Evolutionary conservation across 2,113 vertebrate species (phyloP).

Genomic region (Upupa epops): DNA sequence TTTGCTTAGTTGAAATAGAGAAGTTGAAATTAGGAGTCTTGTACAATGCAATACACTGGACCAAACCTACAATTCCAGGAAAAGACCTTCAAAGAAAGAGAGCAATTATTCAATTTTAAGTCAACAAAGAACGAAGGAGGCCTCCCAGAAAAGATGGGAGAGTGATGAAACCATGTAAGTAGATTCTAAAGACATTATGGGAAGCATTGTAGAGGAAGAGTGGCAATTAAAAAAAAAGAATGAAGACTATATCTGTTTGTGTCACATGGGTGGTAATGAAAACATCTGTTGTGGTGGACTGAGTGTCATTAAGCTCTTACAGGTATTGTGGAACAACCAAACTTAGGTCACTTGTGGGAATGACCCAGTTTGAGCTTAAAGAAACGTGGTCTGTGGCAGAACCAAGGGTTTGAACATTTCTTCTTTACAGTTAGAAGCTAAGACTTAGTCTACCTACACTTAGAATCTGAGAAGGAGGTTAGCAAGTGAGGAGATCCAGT

Average conservation of each 20-base stretch:
- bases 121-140: neutral
- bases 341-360: neutral
- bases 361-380: neutral
- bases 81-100: neutral
- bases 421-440: too few relatives aligned
- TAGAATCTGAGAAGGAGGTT: too few relatives aligned
- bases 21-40: neutral
- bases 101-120: too few relatives aligned
- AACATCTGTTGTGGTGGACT: too few relatives aligned
- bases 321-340: neutral
- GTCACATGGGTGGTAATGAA: too few relatives aligned
- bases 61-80: neutral
- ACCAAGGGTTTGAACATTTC: neutral
- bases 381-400: neutral
- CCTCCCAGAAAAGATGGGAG: neutral
- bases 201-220: neutral
- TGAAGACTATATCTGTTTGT: neutral
- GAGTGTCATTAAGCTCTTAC: too few relatives aligned
- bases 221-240: neutral
- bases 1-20: neutral
- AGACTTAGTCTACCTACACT: too few relatives aligned
- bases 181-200: neutral
- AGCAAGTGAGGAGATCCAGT: too few relatives aligned
- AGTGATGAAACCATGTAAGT: too few relatives aligned
- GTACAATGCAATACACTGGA: neutral